phyloP scores from a whole-genome alignment of 2,797 vertebrate genomes.

The Pampus argenteus region DNA sequence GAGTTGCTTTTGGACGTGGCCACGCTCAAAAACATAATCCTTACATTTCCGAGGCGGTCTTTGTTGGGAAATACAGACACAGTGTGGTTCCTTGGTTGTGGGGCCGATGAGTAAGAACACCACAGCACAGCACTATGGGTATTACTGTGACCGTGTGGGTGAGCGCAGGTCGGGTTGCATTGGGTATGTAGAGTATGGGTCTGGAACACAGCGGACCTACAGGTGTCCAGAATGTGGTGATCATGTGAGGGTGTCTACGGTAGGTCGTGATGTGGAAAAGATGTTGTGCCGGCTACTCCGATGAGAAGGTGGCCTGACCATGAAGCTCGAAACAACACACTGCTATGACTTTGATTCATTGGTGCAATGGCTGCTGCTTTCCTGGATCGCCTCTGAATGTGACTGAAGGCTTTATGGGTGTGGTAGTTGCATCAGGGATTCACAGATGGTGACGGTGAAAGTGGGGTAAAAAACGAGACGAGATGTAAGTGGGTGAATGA shows the following conservation, averaged over 20 bases:
- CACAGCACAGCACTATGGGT: conserved; percentile 62
- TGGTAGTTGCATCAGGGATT: conserved; percentile 34
- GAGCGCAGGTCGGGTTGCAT: conserved; percentile 42
- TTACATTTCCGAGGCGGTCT: conserved; percentile 78
- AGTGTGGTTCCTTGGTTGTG: conserved; percentile 51
- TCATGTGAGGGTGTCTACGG: conserved; percentile 37
- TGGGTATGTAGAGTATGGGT: conserved; percentile 57
- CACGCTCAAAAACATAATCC: conserved; percentile 73
- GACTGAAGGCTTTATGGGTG: conserved; percentile 30
- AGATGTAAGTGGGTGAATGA: conserved; percentile 50
- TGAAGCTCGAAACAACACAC: conserved; percentile 41
- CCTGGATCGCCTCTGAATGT: conserved; percentile 41
- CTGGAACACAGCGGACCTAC: conserved; percentile 43
- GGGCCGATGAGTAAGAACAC: conserved; percentile 53
- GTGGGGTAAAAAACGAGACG: conserved; percentile 42
- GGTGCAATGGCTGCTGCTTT: conserved; percentile 38
- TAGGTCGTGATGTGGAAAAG: conserved; percentile 37
- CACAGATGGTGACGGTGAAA: conserved; percentile 31
- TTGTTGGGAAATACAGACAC: conserved; percentile 88
- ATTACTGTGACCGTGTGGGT: conserved; percentile 50
- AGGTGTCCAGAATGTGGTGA: conserved; percentile 45
- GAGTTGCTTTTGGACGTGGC: conserved; percentile 75
- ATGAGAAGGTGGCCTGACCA: conserved; percentile 32
- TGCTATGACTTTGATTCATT: conserved; percentile 39
- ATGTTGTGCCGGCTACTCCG: conserved; percentile 27